A percentile compares a stretch with the other conserved stretches of the same genome.
These are phyloP conservation scores for Macrobrachium rosenbergii DNA, from an alignment of 1,140 invertebrate genomes.

Conservation along the genomic window DNA sequence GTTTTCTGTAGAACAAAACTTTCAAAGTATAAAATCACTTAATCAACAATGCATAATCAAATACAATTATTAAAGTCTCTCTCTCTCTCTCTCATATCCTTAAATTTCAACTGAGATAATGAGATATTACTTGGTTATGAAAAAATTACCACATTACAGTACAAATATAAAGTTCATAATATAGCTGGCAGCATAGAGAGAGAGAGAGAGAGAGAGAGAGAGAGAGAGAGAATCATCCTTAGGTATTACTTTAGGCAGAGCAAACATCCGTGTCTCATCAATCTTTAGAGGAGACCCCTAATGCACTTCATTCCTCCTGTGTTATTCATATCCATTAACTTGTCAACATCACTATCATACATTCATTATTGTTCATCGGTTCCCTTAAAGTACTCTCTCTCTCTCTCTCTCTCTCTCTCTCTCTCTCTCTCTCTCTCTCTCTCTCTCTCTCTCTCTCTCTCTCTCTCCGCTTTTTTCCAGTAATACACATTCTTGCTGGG, in stretches of 20 bases:
- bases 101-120: not conserved
- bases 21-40: too few species aligned
- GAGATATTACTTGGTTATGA: too few species aligned
- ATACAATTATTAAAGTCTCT: not conserved
- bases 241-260: too few species aligned
- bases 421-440: slow-evolving; percentile 20
- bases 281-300: too few species aligned
- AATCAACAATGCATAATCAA: too few species aligned
- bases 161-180: not conserved
- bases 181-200: not conserved
- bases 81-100: not conserved
- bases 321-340: too few species aligned
- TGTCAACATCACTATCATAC: not conserved
- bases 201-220: slow-evolving; percentile 24
- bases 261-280: too few species aligned
- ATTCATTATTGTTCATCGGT: not conserved
- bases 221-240: not conserved
- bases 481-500: not conserved
- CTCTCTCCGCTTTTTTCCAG: slow-evolving; percentile 7
- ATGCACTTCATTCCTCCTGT: too few species aligned
- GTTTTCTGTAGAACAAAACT: too few species aligned
- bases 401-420: slow-evolving; percentile 8
- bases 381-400: not conserved
- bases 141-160: too few species aligned
- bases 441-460: slow-evolving; percentile 21